Evolutionary conservation across 2,888 invertebrate genomes (phyloP).

Genomic region (Heliconius cydno): DNA sequence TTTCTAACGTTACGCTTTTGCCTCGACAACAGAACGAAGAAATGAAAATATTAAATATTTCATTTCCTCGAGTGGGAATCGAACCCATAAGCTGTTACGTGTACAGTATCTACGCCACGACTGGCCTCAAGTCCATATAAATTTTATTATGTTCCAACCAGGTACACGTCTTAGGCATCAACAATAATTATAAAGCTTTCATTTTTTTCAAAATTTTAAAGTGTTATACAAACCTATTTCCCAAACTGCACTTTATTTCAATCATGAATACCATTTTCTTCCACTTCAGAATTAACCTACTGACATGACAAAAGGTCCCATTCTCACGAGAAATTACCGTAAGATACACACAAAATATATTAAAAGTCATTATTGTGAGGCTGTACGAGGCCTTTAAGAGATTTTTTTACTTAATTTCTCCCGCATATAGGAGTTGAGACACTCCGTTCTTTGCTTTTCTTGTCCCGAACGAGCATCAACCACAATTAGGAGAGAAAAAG

Average conservation of each 20-base stretch:
- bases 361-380: slow-evolving; percentile 28
- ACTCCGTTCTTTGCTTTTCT: not conserved
- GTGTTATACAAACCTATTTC: slow-evolving; percentile 37
- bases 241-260: slow-evolving; percentile 39
- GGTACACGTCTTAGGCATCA: not conserved
- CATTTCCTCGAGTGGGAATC: not conserved
- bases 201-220: slow-evolving; percentile 1
- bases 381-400: slow-evolving; percentile 29
- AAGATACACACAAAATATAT: slow-evolving; percentile 44
- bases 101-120: not conserved
- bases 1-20: not conserved
- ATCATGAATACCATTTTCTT: slow-evolving; percentile 38
- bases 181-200: not conserved
- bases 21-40: not conserved
- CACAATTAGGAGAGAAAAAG: too few species aligned
- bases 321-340: slow-evolving; percentile 52
- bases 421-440: not conserved
- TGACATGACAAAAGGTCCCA: slow-evolving; percentile 46
- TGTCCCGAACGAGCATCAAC: not conserved
- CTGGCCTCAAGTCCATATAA: not conserved
- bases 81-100: not conserved
- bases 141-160: not conserved
- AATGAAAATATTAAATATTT: not conserved
- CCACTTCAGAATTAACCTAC: slow-evolving; percentile 46
- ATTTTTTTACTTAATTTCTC: not conserved